Evolutionary conservation across 2,113 vertebrate genomes (phyloP).

Genomic region (Sclerurus mexicanus): DNA sequence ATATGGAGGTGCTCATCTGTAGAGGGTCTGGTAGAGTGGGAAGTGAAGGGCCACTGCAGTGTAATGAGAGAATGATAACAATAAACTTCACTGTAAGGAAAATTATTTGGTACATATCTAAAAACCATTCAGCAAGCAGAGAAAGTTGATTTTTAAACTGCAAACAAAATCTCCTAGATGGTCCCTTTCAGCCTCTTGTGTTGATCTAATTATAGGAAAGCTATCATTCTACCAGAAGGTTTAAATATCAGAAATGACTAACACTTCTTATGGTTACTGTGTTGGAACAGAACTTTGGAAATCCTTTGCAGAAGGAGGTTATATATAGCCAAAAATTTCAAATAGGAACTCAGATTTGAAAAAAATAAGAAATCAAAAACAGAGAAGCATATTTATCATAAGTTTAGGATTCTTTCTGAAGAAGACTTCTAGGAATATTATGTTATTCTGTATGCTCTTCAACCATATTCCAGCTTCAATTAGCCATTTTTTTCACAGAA

Average conservation of each 20-base stretch:
- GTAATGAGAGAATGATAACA: not conserved
- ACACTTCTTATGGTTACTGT: not conserved
- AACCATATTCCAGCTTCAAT: not conserved
- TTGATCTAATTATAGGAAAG: slow-evolving; percentile 7
- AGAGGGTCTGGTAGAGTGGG: not conserved
- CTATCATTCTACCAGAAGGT: not conserved
- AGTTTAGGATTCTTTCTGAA: not conserved
- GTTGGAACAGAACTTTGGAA: not conserved
- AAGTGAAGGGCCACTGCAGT: not conserved
- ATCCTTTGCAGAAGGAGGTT: not conserved
- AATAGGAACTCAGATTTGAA: not conserved
- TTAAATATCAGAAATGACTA: slow-evolving; percentile 14
- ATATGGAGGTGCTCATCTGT: not conserved
- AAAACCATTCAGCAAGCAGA: not conserved
- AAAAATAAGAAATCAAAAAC: not conserved
- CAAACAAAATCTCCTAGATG: not conserved
- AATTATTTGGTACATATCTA: not conserved
- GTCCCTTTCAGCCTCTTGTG: not conserved
- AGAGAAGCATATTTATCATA: not conserved
- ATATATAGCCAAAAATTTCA: not conserved
- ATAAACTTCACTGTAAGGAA: not conserved
- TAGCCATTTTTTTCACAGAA: not conserved
- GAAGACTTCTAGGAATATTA: not conserved
- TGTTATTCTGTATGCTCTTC: not conserved
- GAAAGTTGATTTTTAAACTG: not conserved